These are phyloP conservation scores for Rhinichthys klamathensis DNA, from an alignment of 2,113 vertebrate species.

Conservation along the genomic window DNA sequence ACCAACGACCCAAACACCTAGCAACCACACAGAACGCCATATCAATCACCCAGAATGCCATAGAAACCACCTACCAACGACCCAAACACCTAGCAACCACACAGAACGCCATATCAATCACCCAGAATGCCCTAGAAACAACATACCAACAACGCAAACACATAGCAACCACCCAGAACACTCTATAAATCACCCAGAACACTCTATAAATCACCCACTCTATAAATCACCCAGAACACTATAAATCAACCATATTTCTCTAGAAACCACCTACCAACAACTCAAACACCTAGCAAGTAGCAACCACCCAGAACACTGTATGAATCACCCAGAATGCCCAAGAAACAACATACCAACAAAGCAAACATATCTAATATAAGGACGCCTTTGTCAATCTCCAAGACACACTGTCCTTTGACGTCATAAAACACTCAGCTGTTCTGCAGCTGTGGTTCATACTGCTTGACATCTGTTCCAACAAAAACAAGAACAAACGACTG, in stretches of 20 bases:
- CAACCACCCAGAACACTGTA: background rate
- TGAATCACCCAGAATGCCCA: background rate
- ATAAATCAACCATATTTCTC: background rate
- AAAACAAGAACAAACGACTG: conserved; percentile 8
- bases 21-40: background rate
- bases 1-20: background rate
- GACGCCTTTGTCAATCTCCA: background rate
- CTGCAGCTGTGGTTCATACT: conserved; percentile 20
- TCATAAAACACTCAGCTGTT: conserved; percentile 5
- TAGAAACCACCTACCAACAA: background rate
- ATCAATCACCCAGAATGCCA: rapidly evolving
- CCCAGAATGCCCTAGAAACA: background rate
- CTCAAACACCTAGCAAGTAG: background rate
- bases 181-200: background rate
- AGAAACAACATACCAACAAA: background rate
- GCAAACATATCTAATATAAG: background rate
- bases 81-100: background rate
- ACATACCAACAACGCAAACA: background rate
- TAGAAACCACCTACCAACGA: background rate
- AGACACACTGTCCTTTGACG: background rate
- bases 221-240: background rate
- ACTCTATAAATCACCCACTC: too few relatives aligned
- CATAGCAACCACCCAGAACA: too few relatives aligned
- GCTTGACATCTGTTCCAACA: conserved; percentile 17
- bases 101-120: background rate